Conservation (phyloP, 2,797 vertebrate species). For the Chloroceryle inda region DNA sequence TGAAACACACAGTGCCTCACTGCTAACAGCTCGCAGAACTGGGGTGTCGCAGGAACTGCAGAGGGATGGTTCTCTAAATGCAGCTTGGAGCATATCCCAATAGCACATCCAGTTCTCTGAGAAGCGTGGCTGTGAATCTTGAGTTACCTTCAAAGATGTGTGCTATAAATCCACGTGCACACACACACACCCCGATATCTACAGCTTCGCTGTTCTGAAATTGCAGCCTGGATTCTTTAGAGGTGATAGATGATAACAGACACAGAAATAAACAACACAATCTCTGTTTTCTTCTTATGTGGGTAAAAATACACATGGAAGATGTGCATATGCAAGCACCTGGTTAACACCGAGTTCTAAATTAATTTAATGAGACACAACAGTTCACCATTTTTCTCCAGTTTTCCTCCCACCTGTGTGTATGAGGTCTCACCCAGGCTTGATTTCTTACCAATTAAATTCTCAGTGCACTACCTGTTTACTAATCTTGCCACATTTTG, state of each 20-base stretch:
- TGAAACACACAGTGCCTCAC: background rate
- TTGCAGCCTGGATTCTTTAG: background rate
- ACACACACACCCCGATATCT: background rate
- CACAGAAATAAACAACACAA: background rate
- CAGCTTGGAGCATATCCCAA: background rate
- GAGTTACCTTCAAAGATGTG: background rate
- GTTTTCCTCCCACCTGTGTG: background rate
- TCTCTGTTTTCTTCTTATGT: background rate
- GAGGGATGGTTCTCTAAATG: background rate
- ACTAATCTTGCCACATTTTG: background rate
- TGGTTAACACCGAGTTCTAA: background rate
- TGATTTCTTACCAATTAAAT: background rate
- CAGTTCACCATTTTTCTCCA: background rate
- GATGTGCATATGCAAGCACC: background rate
- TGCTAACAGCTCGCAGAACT: constrained; percentile 16
- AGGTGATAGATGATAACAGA: background rate
- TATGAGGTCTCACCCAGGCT: background rate
- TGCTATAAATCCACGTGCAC: background rate
- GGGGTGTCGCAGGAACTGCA: background rate
- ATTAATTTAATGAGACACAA: background rate
- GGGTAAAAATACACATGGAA: background rate
- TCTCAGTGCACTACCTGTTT: background rate
- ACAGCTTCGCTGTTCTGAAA: background rate
- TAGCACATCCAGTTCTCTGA: background rate
- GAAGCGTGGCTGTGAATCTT: background rate